Conservation (phyloP, 1,140 invertebrate species). For the Dinothrombium tinctorium region DNA sequence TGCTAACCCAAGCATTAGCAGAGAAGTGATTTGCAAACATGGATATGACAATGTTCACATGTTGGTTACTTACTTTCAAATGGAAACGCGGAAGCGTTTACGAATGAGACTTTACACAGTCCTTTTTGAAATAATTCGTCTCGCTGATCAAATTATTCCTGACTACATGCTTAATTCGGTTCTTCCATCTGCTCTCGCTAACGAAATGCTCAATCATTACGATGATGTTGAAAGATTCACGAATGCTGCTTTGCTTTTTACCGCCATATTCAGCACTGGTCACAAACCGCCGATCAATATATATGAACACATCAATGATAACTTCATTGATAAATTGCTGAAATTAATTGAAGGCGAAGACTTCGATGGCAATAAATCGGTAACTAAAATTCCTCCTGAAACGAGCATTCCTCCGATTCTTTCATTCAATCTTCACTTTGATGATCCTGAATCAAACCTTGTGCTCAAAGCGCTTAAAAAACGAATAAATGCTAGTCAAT, state of each 20-base stretch:
- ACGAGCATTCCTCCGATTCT: conserved; percentile 27
- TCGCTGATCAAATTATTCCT: conserved; percentile 23
- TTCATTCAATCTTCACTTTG: conserved; percentile 67
- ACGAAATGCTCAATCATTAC: conserved; percentile 34
- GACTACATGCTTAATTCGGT: conserved; percentile 58
- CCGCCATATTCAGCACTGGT: conserved; percentile 62
- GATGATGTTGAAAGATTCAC: conserved; percentile 39
- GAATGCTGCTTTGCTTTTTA: conserved; percentile 48
- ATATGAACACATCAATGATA: conserved; percentile 36
- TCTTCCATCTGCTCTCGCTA: conserved; percentile 59
- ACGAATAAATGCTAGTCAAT: conserved; percentile 44
- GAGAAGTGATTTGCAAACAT: conserved; percentile 18
- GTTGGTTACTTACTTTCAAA: conserved; percentile 17
- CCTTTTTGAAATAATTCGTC: conserved; percentile 5
- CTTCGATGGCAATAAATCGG: conserved; percentile 11
- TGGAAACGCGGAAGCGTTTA: conserved; percentile 13
- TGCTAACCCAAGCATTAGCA: conserved; percentile 20
- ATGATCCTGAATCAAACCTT: conserved; percentile 36
- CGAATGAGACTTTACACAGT: conserved; percentile 9
- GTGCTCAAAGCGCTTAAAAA: conserved; percentile 45
- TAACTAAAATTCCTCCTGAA: conserved; percentile 7
- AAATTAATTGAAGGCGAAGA: conserved; percentile 42
- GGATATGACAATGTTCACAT: conserved; percentile 21
- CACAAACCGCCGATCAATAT: conserved; percentile 28
- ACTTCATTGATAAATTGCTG: conserved; percentile 51